A percentile compares a stretch with the other conserved stretches of the same genome.
phyloP scores from a whole-genome alignment of 2,888 invertebrate genomes.

The Hemicrepidius hirtus region DNA sequence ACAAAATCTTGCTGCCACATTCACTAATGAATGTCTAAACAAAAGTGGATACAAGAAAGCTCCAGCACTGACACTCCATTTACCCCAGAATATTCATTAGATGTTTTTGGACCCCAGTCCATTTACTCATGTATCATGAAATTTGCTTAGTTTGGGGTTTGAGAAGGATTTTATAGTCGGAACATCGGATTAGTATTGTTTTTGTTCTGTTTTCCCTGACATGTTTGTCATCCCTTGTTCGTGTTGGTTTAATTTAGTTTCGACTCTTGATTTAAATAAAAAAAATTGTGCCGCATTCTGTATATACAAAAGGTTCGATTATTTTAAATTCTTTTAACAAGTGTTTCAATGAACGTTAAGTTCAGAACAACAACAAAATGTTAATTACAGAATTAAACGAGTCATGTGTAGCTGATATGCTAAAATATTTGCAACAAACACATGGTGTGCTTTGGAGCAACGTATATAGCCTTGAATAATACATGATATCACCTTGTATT shows the following conservation, averaged over 20 bases:
- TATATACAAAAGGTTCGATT: too few species aligned
- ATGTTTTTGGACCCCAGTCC: conserved; percentile 4
- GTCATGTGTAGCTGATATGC: conserved; percentile 19
- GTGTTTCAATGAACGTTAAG: conserved; percentile 1
- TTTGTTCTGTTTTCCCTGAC: conserved; percentile 23
- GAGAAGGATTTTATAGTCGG: neutral
- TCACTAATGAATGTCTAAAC: neutral
- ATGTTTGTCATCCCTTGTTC: conserved; percentile 22
- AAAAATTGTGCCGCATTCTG: too few species aligned
- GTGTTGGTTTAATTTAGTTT: conserved; percentile 19
- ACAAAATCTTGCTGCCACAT: conserved; percentile 6
- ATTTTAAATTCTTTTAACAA: conserved; percentile 7
- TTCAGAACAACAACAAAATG: conserved; percentile 7
- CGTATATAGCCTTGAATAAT: conserved; percentile 4
- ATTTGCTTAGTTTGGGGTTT: conserved; percentile 2
- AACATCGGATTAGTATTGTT: conserved; percentile 19
- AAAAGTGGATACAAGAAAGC: conserved; percentile 9
- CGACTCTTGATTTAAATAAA: neutral
- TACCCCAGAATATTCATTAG: conserved; percentile 11
- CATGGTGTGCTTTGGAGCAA: neutral
- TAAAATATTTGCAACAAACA: conserved; percentile 24
- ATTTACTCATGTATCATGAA: conserved; percentile 9
- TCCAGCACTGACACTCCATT: conserved; percentile 5
- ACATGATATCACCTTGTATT: conserved; percentile 26
- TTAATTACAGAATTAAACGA: conserved; percentile 15